phyloP scores from a whole-genome alignment of 2,888 invertebrate species.

The Amblyteles armatorius region DNA sequence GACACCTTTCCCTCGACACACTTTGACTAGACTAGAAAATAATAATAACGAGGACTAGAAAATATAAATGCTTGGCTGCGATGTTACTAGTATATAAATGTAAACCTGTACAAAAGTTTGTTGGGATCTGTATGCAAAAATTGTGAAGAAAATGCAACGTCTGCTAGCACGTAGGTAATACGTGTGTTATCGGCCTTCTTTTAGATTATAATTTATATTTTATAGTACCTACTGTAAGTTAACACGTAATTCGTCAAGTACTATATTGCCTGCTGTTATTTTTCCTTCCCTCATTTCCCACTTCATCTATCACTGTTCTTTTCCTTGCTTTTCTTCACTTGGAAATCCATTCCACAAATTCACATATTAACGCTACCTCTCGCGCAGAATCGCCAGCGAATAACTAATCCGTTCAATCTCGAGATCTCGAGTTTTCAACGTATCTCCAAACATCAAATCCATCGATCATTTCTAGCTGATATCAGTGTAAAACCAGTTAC shows the following conservation, averaged over 20 bases:
- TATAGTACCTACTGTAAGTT: constrained; percentile 32
- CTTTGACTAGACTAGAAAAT: constrained; percentile 69
- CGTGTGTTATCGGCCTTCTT: constrained; percentile 14
- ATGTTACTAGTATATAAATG: constrained; percentile 45
- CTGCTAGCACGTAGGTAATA: constrained; percentile 36
- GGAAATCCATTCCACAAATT: constrained; percentile 32
- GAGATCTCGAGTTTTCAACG: constrained; percentile 3
- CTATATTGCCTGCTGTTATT: constrained; percentile 24
- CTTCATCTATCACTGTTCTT: constrained; percentile 29
- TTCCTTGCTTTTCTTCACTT: constrained; percentile 10
- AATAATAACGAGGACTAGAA: constrained; percentile 73
- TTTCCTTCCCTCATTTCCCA: constrained; percentile 6
- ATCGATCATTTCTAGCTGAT: constrained; percentile 12
- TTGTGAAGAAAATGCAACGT: constrained; percentile 33
- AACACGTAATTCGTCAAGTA: constrained; percentile 49
- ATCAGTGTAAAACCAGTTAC: constrained; percentile 59
- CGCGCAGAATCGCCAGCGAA: constrained; percentile 58
- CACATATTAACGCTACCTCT: constrained; percentile 12
- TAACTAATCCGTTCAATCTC: constrained; percentile 12
- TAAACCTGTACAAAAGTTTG: constrained; percentile 63
- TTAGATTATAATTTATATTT: constrained; percentile 34
- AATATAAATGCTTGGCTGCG: constrained; percentile 56
- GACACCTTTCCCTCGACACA: constrained; percentile 44
- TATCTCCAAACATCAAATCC: constrained; percentile 15
- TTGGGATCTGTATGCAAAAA: constrained; percentile 30